Base-by-base conservation (phyloP, 2,888 invertebrate genomes). In the Euproctis similis region DNA sequence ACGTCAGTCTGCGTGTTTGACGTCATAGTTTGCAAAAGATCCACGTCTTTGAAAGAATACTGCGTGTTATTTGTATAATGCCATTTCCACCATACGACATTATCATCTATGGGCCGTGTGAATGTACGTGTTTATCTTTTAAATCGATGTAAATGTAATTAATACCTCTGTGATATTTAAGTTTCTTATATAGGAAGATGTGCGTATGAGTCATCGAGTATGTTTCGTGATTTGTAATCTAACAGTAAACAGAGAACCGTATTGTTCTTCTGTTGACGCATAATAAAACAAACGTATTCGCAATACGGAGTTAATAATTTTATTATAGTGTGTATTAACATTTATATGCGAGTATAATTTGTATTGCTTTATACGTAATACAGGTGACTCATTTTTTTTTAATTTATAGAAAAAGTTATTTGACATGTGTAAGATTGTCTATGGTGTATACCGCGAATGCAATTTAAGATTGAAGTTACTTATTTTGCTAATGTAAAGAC, bases 91-190 rank as follows among this genome's bases (percentile, higher is more conserved):
- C 27, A 28, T 36, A 31, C 36, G 46, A 28, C 42, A 34, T 40
- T 36, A 30, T 30, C 36, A 39, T 33, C 34, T 30, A 45, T 17
- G 38, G 29, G 34, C 32, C 28, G 36, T 25, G 49, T 35, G 33
- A 38, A 33, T 29, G 42, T 27, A 26, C 31, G 24, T 30, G 31
- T 34, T 36, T 33, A 40, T 39, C 29, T 38, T 48, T 45, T 36
- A 24, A 50, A 31, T 47, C 30, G 31, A 36, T 58, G 55, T 49
- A 61, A 54, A 56, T 62, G 48, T 72, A 72, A 73, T 68, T 70
- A 73, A 72, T 68, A 64, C 63, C 61, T 63, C 78, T 78, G 77
- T 78, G 77, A 78, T 78, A 78, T 77, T 69, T 73, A 72, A 67
- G 61, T 63, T 57, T 69, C 61, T 65, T 71, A 66, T 64, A 61